A percentile compares a stretch with the other conserved stretches of the same genome.
Evolutionary conservation across 2,113 vertebrate genomes (phyloP).

Genomic region (Nothoprocta pentlandii): DNA sequence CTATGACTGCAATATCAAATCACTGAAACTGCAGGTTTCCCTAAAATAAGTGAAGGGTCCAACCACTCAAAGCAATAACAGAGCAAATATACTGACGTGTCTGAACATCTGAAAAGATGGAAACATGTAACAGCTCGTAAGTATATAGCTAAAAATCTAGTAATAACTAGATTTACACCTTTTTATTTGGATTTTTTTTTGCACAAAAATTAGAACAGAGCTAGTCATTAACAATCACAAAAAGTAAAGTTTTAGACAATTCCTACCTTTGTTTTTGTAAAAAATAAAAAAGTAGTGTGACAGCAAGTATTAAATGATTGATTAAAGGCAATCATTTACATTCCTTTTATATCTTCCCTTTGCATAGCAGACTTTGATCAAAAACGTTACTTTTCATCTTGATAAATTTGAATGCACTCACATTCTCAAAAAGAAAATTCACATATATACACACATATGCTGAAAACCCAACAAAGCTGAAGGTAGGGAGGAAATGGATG

Average conservation of each 20-base stretch:
- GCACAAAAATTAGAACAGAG: background rate
- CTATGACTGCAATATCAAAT: background rate
- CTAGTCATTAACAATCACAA: background rate
- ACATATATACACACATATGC: background rate
- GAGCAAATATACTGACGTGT: background rate
- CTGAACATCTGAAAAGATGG: background rate
- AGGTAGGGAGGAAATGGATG: background rate
- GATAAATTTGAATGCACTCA: background rate
- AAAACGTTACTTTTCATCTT: slow-evolving; percentile 30
- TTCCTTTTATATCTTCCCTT: slow-evolving; percentile 5
- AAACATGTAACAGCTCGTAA: background rate
- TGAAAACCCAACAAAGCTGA: background rate
- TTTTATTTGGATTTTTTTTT: background rate
- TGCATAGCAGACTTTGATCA: slow-evolving; percentile 21
- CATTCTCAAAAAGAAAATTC: background rate
- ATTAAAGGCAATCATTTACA: slow-evolving; percentile 34
- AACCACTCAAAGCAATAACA: background rate
- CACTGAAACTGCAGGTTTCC: background rate
- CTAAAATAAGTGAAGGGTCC: background rate
- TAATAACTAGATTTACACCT: background rate
- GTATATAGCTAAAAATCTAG: background rate
- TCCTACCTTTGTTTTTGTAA: background rate
- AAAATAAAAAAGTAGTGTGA: background rate
- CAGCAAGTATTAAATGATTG: slow-evolving; percentile 13
- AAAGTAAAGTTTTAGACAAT: background rate